phyloP scores from a whole-genome alignment of 2,888 invertebrate genomes.

The Eupeodes latifasciatus region DNA sequence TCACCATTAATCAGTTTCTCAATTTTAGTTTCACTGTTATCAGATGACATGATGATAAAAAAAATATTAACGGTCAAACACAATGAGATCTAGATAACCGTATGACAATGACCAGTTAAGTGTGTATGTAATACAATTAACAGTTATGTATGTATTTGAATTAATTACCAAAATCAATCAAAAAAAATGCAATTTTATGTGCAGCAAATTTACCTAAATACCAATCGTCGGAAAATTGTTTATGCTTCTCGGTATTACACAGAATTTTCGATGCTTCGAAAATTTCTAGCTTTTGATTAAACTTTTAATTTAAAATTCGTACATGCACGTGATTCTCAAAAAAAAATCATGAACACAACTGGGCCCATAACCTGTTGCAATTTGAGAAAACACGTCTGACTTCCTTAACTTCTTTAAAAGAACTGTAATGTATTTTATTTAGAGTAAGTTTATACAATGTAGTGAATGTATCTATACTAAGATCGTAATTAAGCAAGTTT shows the following conservation, averaged over 20 bases:
- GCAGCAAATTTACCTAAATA: conserved; percentile 8
- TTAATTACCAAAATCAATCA: background rate
- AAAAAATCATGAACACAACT: too few relatives aligned
- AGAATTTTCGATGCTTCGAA: conserved; percentile 11
- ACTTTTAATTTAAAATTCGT: conserved; percentile 11
- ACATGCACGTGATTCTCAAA: conserved; percentile 11
- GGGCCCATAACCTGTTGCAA: too few relatives aligned
- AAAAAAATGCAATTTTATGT: background rate
- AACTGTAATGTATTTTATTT: too few relatives aligned
- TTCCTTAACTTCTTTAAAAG: too few relatives aligned
- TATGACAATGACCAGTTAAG: background rate
- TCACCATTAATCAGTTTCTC: too few relatives aligned
- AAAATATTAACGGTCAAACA: background rate
- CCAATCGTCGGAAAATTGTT: conserved; percentile 13
- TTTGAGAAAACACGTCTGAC: too few relatives aligned
- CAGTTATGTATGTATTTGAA: background rate
- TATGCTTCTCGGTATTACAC: conserved; percentile 13
- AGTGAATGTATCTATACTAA: too few relatives aligned
- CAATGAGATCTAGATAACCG: background rate
- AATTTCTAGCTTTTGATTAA: conserved; percentile 3
- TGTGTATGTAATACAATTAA: background rate
- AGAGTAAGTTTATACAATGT: too few relatives aligned
- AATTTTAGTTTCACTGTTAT: too few relatives aligned
- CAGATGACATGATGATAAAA: too few relatives aligned
- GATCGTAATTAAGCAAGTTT: too few relatives aligned